Conservation (phyloP, 1,140 invertebrate genomes). For the Myzus persicae region DNA sequence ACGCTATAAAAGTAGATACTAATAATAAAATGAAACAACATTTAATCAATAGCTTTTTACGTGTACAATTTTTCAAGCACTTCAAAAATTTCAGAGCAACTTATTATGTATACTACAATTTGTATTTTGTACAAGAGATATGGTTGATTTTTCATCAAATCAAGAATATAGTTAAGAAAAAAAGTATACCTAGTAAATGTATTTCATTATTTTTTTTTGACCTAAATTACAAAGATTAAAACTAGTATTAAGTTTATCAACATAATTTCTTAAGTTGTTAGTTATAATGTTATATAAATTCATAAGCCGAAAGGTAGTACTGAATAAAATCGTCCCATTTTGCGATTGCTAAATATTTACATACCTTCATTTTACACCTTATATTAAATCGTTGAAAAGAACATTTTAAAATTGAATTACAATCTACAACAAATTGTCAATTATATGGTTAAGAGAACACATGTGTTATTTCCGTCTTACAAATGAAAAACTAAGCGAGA, state of each 20-base stretch:
- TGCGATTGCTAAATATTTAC: background rate
- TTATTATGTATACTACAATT: too few relatives aligned
- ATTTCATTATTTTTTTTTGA: background rate
- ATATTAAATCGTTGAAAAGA: too few relatives aligned
- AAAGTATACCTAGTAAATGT: background rate
- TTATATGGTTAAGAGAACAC: too few relatives aligned
- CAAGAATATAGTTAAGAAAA: too few relatives aligned
- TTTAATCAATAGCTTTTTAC: background rate
- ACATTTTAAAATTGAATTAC: too few relatives aligned
- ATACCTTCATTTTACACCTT: background rate
- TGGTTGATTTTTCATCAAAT: too few relatives aligned
- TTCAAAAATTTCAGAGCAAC: too few relatives aligned
- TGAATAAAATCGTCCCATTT: background rate
- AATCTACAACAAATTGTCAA: background rate
- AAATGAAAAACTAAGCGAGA: too few relatives aligned
- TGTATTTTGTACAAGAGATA: too few relatives aligned
- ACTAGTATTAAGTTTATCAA: background rate
- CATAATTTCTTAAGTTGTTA: background rate
- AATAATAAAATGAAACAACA: background rate
- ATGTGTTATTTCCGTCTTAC: too few relatives aligned
- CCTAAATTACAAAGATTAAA: background rate
- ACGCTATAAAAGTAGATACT: background rate
- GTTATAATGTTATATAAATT: too few relatives aligned
- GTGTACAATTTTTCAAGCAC: background rate
- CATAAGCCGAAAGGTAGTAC: background rate